Percentiles rank a stretch among this genome's conserved stretches.
Conservation (phyloP, 2,113 vertebrate species). For the Xenopus borealis region DNA sequence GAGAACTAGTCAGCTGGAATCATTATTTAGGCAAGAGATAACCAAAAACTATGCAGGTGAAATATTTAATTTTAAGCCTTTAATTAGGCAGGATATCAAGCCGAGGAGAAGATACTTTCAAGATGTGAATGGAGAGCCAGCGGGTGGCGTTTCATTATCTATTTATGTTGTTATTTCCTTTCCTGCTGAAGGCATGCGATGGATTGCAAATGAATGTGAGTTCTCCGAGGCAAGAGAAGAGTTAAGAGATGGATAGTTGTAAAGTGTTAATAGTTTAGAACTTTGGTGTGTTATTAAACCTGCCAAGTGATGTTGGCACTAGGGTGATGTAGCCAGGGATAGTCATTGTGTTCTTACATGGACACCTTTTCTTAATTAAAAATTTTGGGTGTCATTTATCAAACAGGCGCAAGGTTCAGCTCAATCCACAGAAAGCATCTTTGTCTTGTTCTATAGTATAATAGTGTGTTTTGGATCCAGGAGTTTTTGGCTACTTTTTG, state of each 20-base stretch:
- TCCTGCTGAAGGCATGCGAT: neutral
- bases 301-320: neutral
- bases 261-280: neutral
- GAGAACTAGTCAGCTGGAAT: no score
- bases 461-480: no score
- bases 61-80: no score
- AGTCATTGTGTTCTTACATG: neutral
- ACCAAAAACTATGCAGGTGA: no score
- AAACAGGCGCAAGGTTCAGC: no score
- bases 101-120: neutral
- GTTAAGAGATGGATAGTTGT: slow-evolving; percentile 1
- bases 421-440: no score
- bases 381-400: neutral
- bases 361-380: neutral
- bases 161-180: neutral
- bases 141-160: neutral
- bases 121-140: neutral
- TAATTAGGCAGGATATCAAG: no score
- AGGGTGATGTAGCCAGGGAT: no score
- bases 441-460: no score
- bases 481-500: no score
- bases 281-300: neutral
- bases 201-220: neutral
- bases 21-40: no score
- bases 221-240: neutral